Conservation (phyloP, 2,113 vertebrate species). For the Bostrychus sinensis region DNA sequence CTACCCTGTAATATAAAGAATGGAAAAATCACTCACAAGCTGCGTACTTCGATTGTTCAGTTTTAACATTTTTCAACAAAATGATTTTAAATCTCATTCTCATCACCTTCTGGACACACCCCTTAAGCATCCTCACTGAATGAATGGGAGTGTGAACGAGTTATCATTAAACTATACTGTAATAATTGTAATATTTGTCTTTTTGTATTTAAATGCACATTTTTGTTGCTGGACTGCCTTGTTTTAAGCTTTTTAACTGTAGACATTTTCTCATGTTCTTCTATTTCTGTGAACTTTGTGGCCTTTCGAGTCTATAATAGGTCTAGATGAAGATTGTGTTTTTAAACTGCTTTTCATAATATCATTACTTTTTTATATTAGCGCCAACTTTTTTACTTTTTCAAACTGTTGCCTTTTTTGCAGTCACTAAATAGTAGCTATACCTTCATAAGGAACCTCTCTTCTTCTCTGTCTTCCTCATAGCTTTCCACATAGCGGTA, state of each 20-base stretch:
- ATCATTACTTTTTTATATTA: conserved; percentile 69
- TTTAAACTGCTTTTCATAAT: conserved; percentile 66
- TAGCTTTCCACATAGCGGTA: conserved; percentile 56
- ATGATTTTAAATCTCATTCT: background rate
- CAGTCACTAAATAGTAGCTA: conserved; percentile 52
- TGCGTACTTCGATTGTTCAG: too few species aligned
- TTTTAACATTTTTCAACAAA: too few species aligned
- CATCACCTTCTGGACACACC: background rate
- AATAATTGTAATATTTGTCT: conserved; percentile 60
- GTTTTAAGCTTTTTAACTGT: conserved; percentile 58
- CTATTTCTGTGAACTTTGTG: conserved; percentile 66
- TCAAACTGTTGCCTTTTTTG: conserved; percentile 57
- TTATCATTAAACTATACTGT: conserved; percentile 39
- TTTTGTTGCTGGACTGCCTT: conserved; percentile 62
- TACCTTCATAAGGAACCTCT: conserved; percentile 42
- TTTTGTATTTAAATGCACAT: conserved; percentile 73
- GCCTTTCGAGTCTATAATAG: conserved; percentile 59
- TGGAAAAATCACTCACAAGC: too few species aligned
- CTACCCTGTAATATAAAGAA: too few species aligned
- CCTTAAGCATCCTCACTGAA: conserved; percentile 11
- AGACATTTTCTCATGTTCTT: conserved; percentile 55
- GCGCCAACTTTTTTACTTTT: conserved; percentile 55
- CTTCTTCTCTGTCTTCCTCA: conserved; percentile 54
- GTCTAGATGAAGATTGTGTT: conserved; percentile 51
- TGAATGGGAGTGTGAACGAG: conserved; percentile 11